Evolutionary conservation across 1,140 invertebrate genomes (phyloP).

Genomic region (Bursaphelenchus mucronatus): DNA sequence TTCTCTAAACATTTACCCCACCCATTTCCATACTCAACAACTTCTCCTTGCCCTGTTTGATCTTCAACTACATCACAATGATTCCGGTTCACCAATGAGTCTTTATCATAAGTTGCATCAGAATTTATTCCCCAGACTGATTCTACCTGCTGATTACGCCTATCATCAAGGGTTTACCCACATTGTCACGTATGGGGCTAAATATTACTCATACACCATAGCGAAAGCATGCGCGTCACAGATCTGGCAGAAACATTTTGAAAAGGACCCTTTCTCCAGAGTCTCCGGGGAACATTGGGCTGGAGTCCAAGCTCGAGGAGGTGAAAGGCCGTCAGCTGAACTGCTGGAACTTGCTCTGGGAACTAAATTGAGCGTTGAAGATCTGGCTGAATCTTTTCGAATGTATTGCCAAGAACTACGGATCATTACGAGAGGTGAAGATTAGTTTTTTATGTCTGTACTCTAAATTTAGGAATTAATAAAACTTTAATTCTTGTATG

Average conservation of each 20-base stretch:
- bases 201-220: slow-evolving; percentile 94
- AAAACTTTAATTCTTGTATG: too few relatives aligned
- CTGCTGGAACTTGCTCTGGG: slow-evolving; percentile 43
- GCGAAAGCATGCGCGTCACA: slow-evolving; percentile 84
- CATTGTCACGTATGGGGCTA: slow-evolving; percentile 91
- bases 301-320: slow-evolving; percentile 54
- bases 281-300: slow-evolving; percentile 52
- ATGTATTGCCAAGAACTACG: background rate
- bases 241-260: slow-evolving; percentile 86
- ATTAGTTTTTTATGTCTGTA: too few relatives aligned
- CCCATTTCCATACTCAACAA: slow-evolving; percentile 50
- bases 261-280: slow-evolving; percentile 73
- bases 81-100: slow-evolving; percentile 67
- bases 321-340: slow-evolving; percentile 50
- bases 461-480: too few relatives aligned
- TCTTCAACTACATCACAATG: slow-evolving; percentile 52
- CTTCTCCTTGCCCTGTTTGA: slow-evolving; percentile 52
- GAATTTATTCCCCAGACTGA: slow-evolving; percentile 61
- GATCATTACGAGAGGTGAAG: too few relatives aligned
- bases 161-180: slow-evolving; percentile 95
- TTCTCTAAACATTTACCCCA: slow-evolving; percentile 40
- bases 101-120: slow-evolving; percentile 76
- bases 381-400: slow-evolving; percentile 27
- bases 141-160: slow-evolving; percentile 65
- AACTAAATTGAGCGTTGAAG: slow-evolving; percentile 23